Percentiles rank a stretch among this genome's conserved stretches.
phyloP scores from a whole-genome alignment of 1,140 invertebrate genomes.

The Wasmannia auropunctata region DNA sequence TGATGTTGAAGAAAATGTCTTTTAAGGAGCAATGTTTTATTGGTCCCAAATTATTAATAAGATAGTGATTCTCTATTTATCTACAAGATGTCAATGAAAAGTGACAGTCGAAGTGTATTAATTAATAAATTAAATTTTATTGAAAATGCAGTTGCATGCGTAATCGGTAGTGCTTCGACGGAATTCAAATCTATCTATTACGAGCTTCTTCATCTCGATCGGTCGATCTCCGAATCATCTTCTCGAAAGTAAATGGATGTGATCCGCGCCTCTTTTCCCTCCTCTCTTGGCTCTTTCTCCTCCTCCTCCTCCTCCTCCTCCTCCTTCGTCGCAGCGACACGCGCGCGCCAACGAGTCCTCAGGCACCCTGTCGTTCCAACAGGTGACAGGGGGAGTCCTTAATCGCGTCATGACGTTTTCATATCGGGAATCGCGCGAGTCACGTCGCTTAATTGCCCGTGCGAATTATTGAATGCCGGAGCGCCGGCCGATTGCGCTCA shows the following conservation, averaged over 20 bases:
- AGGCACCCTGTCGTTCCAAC: constrained; percentile 67
- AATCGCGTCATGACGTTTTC: constrained; percentile 78
- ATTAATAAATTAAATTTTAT: neutral
- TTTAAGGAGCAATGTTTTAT: neutral
- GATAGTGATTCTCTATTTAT: neutral
- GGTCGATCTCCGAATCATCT: neutral
- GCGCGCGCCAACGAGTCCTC: constrained; percentile 59
- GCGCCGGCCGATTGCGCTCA: constrained; percentile 53
- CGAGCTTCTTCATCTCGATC: neutral
- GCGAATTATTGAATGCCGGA: constrained; percentile 65
- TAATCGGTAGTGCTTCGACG: neutral
- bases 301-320: neutral
- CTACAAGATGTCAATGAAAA: neutral
- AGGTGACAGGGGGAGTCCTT: constrained; percentile 76
- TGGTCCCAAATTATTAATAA: neutral
- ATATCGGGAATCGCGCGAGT: constrained; percentile 79
- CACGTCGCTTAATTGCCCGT: constrained; percentile 82
- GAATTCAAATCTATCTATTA: neutral
- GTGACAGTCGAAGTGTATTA: neutral
- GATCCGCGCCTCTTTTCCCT: neutral
- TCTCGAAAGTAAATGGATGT: constrained; percentile 42
- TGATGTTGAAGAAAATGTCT: neutral
- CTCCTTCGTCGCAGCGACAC: constrained; percentile 18
- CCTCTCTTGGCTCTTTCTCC: neutral
- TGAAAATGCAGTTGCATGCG: neutral